Evolutionary conservation across 2,113 vertebrate genomes (phyloP), one percentile per base, ranked within the genome.

Genomic region (Pseudopipra pipra): DNA sequence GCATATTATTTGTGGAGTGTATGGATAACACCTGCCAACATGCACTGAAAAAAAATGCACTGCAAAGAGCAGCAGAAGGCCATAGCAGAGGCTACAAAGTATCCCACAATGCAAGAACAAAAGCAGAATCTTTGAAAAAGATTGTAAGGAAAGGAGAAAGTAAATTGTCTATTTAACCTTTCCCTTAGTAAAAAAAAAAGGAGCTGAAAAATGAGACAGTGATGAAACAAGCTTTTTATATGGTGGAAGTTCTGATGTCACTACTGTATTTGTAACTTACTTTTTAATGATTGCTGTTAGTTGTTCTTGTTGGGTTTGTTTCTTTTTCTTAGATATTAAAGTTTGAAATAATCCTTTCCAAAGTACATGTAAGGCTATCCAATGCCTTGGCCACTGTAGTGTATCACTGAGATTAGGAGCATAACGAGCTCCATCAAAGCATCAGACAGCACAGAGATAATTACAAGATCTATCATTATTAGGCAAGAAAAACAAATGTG

Each of bases 401-500:
- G 41, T 77, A 80, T 80, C 59, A 80, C 55, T 1, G 9, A 89
- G 77, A 95, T 58, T 61, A 92, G 84, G 59, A 89, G 55, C 59
- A 77, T 86, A 94, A 95, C 4, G 12, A 89, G 28, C 73, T 89
- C 55, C 66, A 84, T 80, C 84, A 89, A 87, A 84, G 20, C 68
- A 84, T 73, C 61, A 89, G 80, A 74, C 11, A 5, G 76, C 76
- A 77, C 37, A 49, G 61, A 41, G 80, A 71, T 89, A 94, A 91
- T 92, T 90, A 92, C n/a, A 90, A 87, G 62, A 90, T 73, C 73
- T 65, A 80, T 82, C 6, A 20, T 89, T 94, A 94, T 90, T 91
- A 90, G 68, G 63, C 55, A 84, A 91, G 80, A 77, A 91, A 96
- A 96, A 83, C 72, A 90, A 95, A 83, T 62, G n/a, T 70, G 55